Evolutionary conservation across 2,113 vertebrate genomes (phyloP).

Genomic region (Pyxicephalus adspersus): DNA sequence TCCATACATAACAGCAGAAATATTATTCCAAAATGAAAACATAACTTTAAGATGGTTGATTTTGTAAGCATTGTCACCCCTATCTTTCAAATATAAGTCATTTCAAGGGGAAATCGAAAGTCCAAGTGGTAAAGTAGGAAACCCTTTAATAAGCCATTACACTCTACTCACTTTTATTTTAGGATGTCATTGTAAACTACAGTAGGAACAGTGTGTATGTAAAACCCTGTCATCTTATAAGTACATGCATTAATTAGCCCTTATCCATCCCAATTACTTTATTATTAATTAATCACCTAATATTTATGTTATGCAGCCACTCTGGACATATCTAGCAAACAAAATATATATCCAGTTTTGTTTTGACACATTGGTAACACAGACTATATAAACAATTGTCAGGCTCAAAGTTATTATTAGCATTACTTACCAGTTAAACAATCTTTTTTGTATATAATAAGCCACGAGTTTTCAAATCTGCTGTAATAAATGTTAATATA

Average conservation of each 20-base stretch:
- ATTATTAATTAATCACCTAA: slow-evolving; percentile 21
- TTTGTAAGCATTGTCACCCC: too few species aligned
- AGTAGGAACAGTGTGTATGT: background rate
- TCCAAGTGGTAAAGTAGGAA: too few species aligned
- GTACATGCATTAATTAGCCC: background rate
- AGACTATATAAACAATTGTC: slow-evolving; percentile 34
- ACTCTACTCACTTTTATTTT: too few species aligned
- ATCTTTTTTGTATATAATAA: slow-evolving; percentile 14
- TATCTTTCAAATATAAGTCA: too few species aligned
- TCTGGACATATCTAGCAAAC: slow-evolving; percentile 20
- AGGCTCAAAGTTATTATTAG: slow-evolving; percentile 7
- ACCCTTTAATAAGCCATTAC: too few species aligned
- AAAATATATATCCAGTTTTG: background rate
- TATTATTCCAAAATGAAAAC: too few species aligned
- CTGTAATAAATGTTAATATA: slow-evolving; percentile 31
- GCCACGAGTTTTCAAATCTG: slow-evolving; percentile 6
- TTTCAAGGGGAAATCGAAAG: too few species aligned
- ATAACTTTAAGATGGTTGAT: too few species aligned
- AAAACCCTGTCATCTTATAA: background rate
- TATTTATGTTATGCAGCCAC: slow-evolving; percentile 21
- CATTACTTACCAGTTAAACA: background rate
- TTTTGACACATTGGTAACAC: slow-evolving; percentile 24
- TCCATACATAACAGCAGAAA: too few species aligned
- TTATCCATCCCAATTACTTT: slow-evolving; percentile 17
- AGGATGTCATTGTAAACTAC: background rate